Conservation (phyloP, 2,113 vertebrate genomes). For the Ammodytes marinus region DNA sequence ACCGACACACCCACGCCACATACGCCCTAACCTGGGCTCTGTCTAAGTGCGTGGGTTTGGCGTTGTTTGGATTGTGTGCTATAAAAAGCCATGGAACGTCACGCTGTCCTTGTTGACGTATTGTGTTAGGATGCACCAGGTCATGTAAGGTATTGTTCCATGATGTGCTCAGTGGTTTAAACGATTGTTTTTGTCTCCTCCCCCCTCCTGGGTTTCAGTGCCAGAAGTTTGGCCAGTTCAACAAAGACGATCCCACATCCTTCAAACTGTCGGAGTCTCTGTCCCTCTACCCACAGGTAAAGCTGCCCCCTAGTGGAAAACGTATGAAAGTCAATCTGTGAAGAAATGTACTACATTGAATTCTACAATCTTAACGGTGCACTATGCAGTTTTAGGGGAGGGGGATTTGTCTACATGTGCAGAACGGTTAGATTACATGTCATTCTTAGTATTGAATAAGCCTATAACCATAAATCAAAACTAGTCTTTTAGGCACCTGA, state of each 20-base stretch:
- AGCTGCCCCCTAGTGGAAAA: slow-evolving; percentile 6
- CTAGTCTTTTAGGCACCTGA: too few species aligned
- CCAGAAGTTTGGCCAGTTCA: slow-evolving; percentile 99
- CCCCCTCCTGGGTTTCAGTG: slow-evolving; percentile 86
- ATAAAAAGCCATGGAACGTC: background rate
- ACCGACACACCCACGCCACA: too few species aligned
- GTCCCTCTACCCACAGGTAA: slow-evolving; percentile 98
- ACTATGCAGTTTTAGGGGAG: too few species aligned
- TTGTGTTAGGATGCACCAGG: background rate
- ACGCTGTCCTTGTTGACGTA: background rate
- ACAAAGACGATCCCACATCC: slow-evolving; percentile 95
- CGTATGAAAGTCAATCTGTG: background rate
- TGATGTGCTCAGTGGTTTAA: background rate
- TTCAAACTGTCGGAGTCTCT: slow-evolving; percentile 96
- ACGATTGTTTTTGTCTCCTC: slow-evolving; percentile 35
- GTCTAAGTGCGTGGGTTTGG: background rate
- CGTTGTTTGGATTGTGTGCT: background rate
- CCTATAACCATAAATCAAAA: too few species aligned
- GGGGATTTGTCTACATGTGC: too few species aligned
- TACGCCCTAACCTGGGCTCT: background rate
- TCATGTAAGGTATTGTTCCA: background rate
- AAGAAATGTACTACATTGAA: background rate
- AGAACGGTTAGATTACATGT: too few species aligned
- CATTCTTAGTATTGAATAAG: too few species aligned
- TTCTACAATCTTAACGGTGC: background rate